Base-by-base conservation (phyloP, 2,797 vertebrate species). In the Podargus strigoides region DNA sequence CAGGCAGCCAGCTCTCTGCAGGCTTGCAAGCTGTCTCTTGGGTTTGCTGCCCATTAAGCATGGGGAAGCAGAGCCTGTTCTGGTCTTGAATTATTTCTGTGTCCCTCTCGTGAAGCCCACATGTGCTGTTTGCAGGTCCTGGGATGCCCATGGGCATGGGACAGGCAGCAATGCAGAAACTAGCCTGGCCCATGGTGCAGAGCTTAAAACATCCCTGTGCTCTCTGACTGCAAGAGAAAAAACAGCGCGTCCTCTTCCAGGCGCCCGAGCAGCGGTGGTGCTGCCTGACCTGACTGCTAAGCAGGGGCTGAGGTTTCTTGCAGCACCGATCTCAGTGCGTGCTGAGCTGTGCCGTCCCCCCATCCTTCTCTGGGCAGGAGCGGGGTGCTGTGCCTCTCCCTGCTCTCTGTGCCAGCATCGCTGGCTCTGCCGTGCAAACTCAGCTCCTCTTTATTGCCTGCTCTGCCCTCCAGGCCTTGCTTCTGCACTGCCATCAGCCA, bases 231-330 rank as follows among this genome's bases (percentile, higher is more conserved):
- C 49, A 0, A 9, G 56, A 58, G 50, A 21, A 7, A 52, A 84
- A 64, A 14, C 67, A 27, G 36, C 4, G 0, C 3, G 12, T 92
- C 50, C 77, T 88, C 73, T 30, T 49, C 55, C 82, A 42, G 53
- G 88, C 4, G 0, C 24, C 59, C 4, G 2, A 68, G 56, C 49
- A 4, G 81, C 2, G 0, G 3, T 2, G 64, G 7, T 56, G 62
- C 87, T 85, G 91, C 82, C 85, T 93, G 95, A 83, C 23, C 82
- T 87, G 92, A 84, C 84, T 93, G 84, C 80, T 87, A 52, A 96
- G 85, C 70, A 90, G 83, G 50, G 50, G 14, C 83, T 56, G 69
- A 44, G 74, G 67, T 26, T 88, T 68, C 87, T 88, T 10, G 3
- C 85, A 63, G 89, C 32, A 0, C 75, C 9, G 12, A 39, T 62